Base-by-base conservation (phyloP, 2,113 vertebrate genomes). In the Scophthalmus maximus region DNA sequence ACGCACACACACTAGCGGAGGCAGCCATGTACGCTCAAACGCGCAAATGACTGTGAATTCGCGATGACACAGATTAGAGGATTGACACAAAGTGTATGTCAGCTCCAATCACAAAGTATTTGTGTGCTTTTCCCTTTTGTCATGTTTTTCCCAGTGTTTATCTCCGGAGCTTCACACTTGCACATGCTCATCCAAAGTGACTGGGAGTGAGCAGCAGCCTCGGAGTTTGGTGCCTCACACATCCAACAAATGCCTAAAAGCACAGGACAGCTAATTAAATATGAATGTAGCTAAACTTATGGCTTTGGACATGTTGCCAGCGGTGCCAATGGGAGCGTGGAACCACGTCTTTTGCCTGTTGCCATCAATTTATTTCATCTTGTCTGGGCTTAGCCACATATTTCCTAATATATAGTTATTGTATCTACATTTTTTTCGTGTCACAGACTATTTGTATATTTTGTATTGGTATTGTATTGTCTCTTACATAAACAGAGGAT, bases 101-200 rank as follows among this genome's bases (percentile, higher is more conserved):
- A 57, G 52, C 60, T 87, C 53, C 44, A 66, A 78, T 84, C 72
- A 66, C 58, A 29, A 66, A 61, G 46, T 66, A 56, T 81, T 40
- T 69, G 66, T 76, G 36, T 30, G 58, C 53, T 69, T 50, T 23
- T 50, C 38, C 58, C 49, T 65, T 51, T 73, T 58, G 47, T 68
- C 56, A 44, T 50, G 32, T 79, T 81, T 46, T 72, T 59, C 18
- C 76, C 85, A 46, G 32, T 64, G 71, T 78, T 83, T 65, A 59
- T 83, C 68, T 73, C 68, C 34, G 58, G 74, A 38, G 17, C 68
- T 67, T 84, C 56, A 75, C 6, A 7, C 61, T 68, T 67, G 49
- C 60, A 59, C 71, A 49, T 66, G 44, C 64, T 87, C 86, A 89
- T 86, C 61, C 32, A 38, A 58, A 66, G 27, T 70, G 72, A 86